A percentile compares a stretch with the other conserved stretches of the same genome.
These are phyloP conservation scores for Azemiops feae DNA, from an alignment of 2,113 vertebrate species.

Conservation along the genomic window DNA sequence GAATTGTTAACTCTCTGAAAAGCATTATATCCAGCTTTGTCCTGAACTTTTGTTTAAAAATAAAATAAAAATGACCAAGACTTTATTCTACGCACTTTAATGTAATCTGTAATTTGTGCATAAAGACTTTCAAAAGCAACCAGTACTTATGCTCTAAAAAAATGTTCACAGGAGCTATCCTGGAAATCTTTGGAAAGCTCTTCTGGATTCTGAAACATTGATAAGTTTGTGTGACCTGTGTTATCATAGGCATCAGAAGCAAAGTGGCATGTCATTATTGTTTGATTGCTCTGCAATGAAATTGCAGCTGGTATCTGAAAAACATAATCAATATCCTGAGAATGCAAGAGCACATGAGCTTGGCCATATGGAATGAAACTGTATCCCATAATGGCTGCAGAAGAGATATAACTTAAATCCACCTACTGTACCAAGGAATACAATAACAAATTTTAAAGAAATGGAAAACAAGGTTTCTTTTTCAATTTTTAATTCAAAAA, in stretches of 20 bases:
- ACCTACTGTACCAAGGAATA: slow-evolving; percentile 41
- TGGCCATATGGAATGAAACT: slow-evolving; percentile 51
- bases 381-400: slow-evolving; percentile 39
- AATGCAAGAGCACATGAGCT: slow-evolving; percentile 53
- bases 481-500: slow-evolving; percentile 33
- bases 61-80: not conserved
- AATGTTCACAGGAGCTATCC: not conserved
- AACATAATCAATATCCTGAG: slow-evolving; percentile 48
- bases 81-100: not conserved
- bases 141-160: not conserved
- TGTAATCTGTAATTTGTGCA: too few relatives aligned
- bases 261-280: slow-evolving; percentile 47
- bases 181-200: not conserved
- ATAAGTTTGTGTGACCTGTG: not conserved
- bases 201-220: not conserved
- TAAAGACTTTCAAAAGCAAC: not conserved
- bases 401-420: not conserved
- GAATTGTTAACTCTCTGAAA: not conserved
- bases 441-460: slow-evolving; percentile 49
- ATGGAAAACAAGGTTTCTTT: slow-evolving; percentile 20
- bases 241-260: not conserved
- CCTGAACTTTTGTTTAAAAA: not conserved
- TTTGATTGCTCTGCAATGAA: slow-evolving; percentile 56
- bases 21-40: not conserved
- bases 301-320: slow-evolving; percentile 53